A percentile compares a stretch with the other conserved stretches of the same genome.
Evolutionary conservation across 1,140 invertebrate species (phyloP).

Genomic region (Mylabris phalerata): DNA sequence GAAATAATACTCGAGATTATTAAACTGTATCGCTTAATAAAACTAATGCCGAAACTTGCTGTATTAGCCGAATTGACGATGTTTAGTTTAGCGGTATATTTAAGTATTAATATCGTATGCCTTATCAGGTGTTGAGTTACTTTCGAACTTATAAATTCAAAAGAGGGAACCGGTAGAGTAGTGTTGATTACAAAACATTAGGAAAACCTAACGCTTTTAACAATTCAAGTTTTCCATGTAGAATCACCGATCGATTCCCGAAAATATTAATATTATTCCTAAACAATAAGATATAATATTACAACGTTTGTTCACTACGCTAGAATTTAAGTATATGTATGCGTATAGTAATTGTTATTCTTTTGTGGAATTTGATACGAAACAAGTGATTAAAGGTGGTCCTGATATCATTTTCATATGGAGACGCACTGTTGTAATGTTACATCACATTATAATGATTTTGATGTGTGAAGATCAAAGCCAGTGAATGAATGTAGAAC

Average conservation of each 20-base stretch:
- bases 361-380: slow-evolving; percentile 21
- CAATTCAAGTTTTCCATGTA: slow-evolving; percentile 45
- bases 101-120: neutral
- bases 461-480: slow-evolving; percentile 55
- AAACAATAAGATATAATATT: slow-evolving; percentile 22
- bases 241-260: slow-evolving; percentile 17
- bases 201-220: slow-evolving; percentile 50
- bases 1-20: slow-evolving; percentile 60
- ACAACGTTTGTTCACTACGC: too few species aligned
- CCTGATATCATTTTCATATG: slow-evolving; percentile 52
- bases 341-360: too few species aligned
- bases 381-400: slow-evolving; percentile 43
- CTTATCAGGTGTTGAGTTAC: slow-evolving; percentile 57
- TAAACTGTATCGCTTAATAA: slow-evolving; percentile 72
- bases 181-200: slow-evolving; percentile 54
- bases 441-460: slow-evolving; percentile 53
- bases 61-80: slow-evolving; percentile 43
- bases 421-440: slow-evolving; percentile 58
- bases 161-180: slow-evolving; percentile 68
- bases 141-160: slow-evolving; percentile 46
- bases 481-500: slow-evolving; percentile 59
- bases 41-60: slow-evolving; percentile 71
- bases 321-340: too few species aligned
- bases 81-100: too few species aligned
- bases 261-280: slow-evolving; percentile 21